phyloP scores from a whole-genome alignment of 2,888 invertebrate genomes.

The Aleiodes leptofemur region DNA sequence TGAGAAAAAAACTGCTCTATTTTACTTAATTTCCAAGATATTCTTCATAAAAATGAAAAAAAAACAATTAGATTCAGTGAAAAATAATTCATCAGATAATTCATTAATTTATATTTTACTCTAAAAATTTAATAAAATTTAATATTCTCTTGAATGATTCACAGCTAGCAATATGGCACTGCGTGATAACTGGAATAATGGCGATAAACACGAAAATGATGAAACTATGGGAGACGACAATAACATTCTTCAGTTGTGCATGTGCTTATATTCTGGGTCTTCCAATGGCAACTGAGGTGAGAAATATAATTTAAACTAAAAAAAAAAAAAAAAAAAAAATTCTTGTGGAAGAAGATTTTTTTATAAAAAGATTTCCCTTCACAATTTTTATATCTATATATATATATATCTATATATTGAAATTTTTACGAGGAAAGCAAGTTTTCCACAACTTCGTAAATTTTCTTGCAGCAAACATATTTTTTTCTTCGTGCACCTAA shows the following conservation, averaged over 20 bases:
- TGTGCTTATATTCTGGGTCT: constrained; percentile 89
- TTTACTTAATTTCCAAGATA: too few species aligned
- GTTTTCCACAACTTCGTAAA: too few species aligned
- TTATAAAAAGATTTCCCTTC: too few species aligned
- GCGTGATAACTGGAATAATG: constrained; percentile 90
- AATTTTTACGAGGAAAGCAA: too few species aligned
- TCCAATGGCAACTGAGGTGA: constrained; percentile 90
- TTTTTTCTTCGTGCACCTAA: neutral
- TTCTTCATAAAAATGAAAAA: too few species aligned
- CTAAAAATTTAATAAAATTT: too few species aligned
- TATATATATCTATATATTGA: neutral
- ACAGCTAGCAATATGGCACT: constrained; percentile 91
- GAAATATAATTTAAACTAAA: constrained; percentile 51
- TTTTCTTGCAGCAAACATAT: neutral
- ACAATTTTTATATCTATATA: neutral
- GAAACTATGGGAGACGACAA: constrained; percentile 87
- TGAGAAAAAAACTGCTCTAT: too few species aligned
- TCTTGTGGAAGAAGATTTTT: too few species aligned
- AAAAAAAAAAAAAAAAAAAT: too few species aligned
- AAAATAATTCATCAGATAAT: neutral
- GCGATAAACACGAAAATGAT: constrained; percentile 85
- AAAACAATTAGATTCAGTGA: too few species aligned
- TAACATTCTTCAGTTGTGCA: constrained; percentile 89
- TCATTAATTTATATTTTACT: neutral
- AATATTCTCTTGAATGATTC: constrained; percentile 48